Evolutionary conservation across 2,888 invertebrate species (phyloP).

Genomic region (Dromius quadrimaculatus): DNA sequence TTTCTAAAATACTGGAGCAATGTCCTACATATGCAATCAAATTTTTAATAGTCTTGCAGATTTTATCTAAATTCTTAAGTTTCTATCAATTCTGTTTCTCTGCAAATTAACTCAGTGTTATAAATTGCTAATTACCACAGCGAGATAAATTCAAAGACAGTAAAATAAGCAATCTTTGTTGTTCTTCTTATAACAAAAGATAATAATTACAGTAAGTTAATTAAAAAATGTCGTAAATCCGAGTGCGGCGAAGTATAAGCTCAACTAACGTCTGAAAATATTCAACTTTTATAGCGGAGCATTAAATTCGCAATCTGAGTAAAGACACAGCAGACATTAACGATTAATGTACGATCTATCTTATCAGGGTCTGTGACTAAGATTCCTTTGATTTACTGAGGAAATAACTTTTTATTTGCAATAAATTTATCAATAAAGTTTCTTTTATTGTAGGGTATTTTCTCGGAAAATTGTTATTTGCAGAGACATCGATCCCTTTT

Average conservation of each 20-base stretch:
- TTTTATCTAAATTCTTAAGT: no score
- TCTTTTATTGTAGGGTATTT: constrained; percentile 25
- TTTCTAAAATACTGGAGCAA: no score
- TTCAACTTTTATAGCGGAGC: constrained; percentile 16
- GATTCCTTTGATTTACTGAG: constrained; percentile 27
- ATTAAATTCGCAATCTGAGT: constrained; percentile 34
- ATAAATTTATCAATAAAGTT: constrained; percentile 34
- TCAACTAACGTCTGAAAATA: background rate
- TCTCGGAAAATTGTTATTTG: constrained; percentile 18
- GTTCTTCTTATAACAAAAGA: background rate
- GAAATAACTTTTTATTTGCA: constrained; percentile 34
- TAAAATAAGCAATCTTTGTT: constrained; percentile 21
- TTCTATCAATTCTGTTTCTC: no score
- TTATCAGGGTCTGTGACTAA: constrained; percentile 31
- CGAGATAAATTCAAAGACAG: no score
- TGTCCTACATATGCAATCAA: no score
- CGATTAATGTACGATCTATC: constrained; percentile 36
- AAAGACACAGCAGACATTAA: constrained; percentile 40
- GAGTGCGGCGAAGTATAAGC: background rate
- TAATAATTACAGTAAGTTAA: constrained; percentile 29
- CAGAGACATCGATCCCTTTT: background rate
- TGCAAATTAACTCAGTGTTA: no score
- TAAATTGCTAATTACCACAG: no score
- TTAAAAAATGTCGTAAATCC: constrained; percentile 31
- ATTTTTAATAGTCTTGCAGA: no score